These are phyloP conservation scores for Peromyscus californicus DNA, from an alignment of 2,113 vertebrate species.

Conservation along the genomic window DNA sequence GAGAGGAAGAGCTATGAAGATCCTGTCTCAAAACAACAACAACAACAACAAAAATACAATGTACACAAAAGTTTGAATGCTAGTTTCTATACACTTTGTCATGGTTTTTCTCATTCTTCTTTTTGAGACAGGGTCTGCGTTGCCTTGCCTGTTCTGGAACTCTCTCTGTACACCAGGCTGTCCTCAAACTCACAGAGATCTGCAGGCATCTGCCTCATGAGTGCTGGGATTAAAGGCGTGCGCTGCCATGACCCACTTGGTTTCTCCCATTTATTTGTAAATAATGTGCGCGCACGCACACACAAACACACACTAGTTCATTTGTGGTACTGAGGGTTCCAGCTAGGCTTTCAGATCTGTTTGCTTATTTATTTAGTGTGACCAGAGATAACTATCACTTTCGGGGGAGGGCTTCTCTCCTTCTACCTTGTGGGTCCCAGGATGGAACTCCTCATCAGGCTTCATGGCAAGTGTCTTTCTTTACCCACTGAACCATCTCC, in stretches of 20 bases:
- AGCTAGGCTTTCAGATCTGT: not conserved
- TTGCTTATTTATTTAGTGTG: not conserved
- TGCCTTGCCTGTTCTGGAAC: not conserved
- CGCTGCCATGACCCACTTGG: not conserved
- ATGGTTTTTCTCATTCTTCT: not conserved
- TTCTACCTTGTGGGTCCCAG: not conserved
- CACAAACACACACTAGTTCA: not conserved
- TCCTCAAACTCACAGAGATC: not conserved
- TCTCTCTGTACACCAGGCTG: not conserved
- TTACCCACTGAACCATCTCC: not conserved
- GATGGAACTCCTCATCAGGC: not conserved
- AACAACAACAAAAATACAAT: not conserved
- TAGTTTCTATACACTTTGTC: not conserved
- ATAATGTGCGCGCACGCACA: not conserved
- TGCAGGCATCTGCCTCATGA: not conserved
- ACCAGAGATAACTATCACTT: not conserved
- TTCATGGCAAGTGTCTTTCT: not conserved
- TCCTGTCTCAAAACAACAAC: not conserved
- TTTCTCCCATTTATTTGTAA: not conserved
- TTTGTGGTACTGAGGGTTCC: not conserved
- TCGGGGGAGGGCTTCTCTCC: not conserved
- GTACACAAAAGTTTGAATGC: not conserved
- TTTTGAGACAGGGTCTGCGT: not conserved
- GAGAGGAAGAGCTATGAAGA: not conserved
- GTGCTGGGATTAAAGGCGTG: not conserved